Evolutionary conservation across 1,140 invertebrate genomes (phyloP).

Genomic region (Drosophila rufa): DNA sequence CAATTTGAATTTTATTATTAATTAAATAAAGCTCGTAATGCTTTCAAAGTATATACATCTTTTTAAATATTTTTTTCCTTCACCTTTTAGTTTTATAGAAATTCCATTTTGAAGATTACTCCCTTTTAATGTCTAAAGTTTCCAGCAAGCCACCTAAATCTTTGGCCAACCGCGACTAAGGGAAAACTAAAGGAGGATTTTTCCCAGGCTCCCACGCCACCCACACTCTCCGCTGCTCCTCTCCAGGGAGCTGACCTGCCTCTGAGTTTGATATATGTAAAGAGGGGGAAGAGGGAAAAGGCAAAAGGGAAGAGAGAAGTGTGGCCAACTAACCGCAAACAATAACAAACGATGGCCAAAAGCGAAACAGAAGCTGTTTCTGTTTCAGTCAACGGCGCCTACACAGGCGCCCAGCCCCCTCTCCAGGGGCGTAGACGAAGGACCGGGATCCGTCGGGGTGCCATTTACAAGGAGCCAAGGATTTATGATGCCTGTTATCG

Average conservation of each 20-base stretch:
- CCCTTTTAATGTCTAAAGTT: constrained; percentile 3
- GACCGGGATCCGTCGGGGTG: constrained; percentile 45
- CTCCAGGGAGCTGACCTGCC: constrained; percentile 39
- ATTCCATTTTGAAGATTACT: background rate
- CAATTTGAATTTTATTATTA: background rate
- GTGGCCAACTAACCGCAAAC: constrained; percentile 78
- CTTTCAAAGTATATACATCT: too few species aligned
- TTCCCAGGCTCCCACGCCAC: background rate
- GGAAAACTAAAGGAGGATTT: constrained; percentile 33
- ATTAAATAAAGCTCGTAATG: background rate
- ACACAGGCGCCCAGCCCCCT: background rate
- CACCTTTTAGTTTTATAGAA: background rate
- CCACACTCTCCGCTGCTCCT: background rate
- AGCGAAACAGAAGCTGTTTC: constrained; percentile 67
- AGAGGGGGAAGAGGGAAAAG: background rate
- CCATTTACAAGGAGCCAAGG: constrained; percentile 75
- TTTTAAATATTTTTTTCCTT: background rate
- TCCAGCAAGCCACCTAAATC: constrained; percentile 7
- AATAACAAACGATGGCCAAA: constrained; percentile 81
- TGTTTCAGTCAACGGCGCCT: constrained; percentile 46
- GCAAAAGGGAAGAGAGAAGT: background rate
- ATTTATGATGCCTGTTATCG: constrained; percentile 83
- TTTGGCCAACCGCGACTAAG: constrained; percentile 29
- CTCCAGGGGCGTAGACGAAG: background rate
- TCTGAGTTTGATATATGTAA: constrained; percentile 46